Conservation (phyloP, 2,113 vertebrate genomes). For the Corythornis vintsioides region DNA sequence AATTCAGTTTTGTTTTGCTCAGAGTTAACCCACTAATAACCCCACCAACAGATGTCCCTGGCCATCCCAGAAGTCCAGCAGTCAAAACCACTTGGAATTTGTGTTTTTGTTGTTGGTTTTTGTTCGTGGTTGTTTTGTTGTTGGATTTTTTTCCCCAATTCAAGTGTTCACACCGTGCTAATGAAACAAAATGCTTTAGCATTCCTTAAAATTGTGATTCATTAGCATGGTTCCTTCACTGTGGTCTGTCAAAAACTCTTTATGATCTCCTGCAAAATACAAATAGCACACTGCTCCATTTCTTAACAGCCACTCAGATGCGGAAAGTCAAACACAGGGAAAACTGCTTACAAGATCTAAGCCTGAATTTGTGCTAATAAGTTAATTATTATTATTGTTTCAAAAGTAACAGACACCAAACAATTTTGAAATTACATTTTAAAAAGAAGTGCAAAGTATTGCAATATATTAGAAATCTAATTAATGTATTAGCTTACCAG, state of each 20-base stretch:
- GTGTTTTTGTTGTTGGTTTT: background rate
- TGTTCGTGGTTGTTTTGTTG: too few relatives aligned
- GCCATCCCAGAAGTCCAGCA: background rate
- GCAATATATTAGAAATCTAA: background rate
- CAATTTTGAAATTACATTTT: background rate
- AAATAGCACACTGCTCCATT: background rate
- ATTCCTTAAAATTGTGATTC: background rate
- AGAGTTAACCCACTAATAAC: background rate
- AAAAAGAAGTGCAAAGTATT: background rate
- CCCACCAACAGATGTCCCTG: background rate
- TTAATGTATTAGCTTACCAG: background rate
- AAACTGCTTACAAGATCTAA: conserved; percentile 6
- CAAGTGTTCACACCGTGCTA: background rate
- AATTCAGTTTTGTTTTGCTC: background rate
- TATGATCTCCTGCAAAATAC: background rate
- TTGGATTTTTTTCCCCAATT: accelerated
- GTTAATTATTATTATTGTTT: background rate
- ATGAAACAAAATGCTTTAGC: background rate
- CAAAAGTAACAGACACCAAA: background rate
- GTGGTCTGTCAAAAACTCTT: background rate
- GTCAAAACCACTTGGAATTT: background rate
- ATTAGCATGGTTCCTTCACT: background rate
- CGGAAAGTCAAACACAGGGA: background rate
- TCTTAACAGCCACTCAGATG: background rate
- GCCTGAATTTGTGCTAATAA: background rate